phyloP scores from a whole-genome alignment of 1,140 invertebrate species.

The Meloidogyne exigua region DNA sequence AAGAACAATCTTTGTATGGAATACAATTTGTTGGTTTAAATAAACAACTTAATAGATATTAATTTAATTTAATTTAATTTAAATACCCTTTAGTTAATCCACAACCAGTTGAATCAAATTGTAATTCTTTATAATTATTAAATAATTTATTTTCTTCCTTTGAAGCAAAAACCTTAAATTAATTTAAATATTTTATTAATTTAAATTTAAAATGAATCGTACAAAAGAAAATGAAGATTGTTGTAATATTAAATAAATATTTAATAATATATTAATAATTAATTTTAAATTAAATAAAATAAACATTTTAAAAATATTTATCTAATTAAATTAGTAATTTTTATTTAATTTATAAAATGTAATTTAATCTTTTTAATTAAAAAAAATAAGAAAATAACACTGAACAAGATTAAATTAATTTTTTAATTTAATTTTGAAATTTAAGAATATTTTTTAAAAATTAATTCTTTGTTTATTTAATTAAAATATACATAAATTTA shows the following conservation, averaged over 20 bases:
- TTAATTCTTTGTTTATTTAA: conserved; percentile 6
- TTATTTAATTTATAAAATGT: too few relatives aligned
- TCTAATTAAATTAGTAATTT: too few relatives aligned
- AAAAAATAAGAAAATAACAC: neutral
- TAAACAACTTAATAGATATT: conserved; percentile 22
- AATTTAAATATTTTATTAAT: neutral
- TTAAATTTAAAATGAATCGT: too few relatives aligned
- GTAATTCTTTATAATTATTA: neutral
- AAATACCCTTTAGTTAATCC: conserved; percentile 13
- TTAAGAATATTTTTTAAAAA: neutral
- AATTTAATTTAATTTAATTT: neutral
- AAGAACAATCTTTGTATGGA: conserved; percentile 28
- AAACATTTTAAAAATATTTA: too few relatives aligned
- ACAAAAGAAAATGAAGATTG: neutral
- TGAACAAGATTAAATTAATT: neutral
- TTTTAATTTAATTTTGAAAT: conserved; percentile 6
- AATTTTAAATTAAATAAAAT: neutral
- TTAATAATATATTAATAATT: neutral
- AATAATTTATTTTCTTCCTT: neutral
- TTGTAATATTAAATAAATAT: neutral
- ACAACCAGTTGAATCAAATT: conserved; percentile 7
- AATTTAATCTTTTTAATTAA: neutral
- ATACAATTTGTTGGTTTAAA: conserved; percentile 26
- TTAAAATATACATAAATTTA: neutral
- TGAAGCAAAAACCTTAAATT: too few relatives aligned